Conservation (phyloP, 2,113 vertebrate genomes). For the Rynchops niger region DNA sequence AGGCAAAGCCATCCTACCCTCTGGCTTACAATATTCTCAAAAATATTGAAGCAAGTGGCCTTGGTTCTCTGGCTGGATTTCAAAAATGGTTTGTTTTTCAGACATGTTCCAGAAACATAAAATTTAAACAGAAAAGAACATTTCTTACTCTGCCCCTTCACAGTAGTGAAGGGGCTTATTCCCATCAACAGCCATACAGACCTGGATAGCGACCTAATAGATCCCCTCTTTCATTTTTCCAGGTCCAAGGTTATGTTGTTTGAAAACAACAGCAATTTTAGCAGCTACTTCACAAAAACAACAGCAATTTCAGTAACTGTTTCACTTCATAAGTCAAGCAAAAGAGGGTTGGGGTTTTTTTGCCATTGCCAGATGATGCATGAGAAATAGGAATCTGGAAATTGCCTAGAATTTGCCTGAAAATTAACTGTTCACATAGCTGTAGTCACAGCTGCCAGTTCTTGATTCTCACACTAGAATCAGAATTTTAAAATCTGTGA, state of each 20-base stretch:
- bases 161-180: not conserved
- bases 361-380: not conserved
- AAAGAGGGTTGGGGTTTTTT: not conserved
- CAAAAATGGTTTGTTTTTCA: not conserved
- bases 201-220: not conserved
- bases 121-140: not conserved
- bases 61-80: not conserved
- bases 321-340: not conserved
- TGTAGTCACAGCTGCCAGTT: not conserved
- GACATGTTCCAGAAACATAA: not conserved
- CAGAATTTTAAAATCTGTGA: not conserved
- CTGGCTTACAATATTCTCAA: not conserved
- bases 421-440: not conserved
- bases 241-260: not conserved
- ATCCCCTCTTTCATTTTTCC: not conserved
- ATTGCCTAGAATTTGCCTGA: not conserved
- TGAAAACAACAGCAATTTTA: not conserved
- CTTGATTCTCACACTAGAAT: not conserved
- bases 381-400: not conserved
- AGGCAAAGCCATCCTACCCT: not conserved
- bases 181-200: not conserved
- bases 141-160: not conserved
- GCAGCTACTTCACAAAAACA: not conserved
- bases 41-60: not conserved
- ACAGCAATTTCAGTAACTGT: not conserved